A percentile compares a stretch with the other conserved stretches of the same genome.
phyloP scores from a whole-genome alignment of 2,888 invertebrate genomes.

The Cephus runcator region DNA sequence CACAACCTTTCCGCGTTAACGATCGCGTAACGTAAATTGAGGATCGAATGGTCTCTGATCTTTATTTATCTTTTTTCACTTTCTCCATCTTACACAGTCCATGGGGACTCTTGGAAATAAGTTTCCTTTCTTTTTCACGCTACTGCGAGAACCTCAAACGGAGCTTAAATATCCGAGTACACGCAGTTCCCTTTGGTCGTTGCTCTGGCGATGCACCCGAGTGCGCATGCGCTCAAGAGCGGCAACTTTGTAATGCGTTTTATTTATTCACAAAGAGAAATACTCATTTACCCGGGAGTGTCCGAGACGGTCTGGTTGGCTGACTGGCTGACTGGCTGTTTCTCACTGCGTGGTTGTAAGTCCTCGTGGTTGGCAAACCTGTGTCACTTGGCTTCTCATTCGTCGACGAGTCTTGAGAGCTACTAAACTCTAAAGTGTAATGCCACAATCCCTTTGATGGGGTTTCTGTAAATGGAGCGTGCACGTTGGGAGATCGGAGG shows the following conservation, averaged over 20 bases:
- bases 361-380: not conserved
- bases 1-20: not conserved
- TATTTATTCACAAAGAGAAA: constrained; percentile 66
- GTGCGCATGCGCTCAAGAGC: constrained; percentile 9
- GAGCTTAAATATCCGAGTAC: not conserved
- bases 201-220: not conserved
- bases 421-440: constrained; percentile 56
- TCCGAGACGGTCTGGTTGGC: constrained; percentile 22
- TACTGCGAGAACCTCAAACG: not conserved
- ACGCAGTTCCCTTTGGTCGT: not conserved
- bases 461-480: constrained; percentile 64
- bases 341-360: not conserved
- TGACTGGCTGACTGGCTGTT: not conserved
- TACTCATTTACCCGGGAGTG: constrained; percentile 55
- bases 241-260: constrained; percentile 60
- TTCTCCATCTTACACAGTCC: not conserved
- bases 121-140: not conserved
- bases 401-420: constrained; percentile 27
- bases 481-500: constrained; percentile 18
- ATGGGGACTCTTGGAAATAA: not conserved
- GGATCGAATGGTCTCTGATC: not conserved
- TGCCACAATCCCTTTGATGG: constrained; percentile 63
- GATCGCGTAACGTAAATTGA: not conserved
- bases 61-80: no score
- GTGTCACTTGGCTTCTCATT: not conserved